phyloP scores from a whole-genome alignment of 2,888 invertebrate genomes.

The Apoda limacodes region DNA sequence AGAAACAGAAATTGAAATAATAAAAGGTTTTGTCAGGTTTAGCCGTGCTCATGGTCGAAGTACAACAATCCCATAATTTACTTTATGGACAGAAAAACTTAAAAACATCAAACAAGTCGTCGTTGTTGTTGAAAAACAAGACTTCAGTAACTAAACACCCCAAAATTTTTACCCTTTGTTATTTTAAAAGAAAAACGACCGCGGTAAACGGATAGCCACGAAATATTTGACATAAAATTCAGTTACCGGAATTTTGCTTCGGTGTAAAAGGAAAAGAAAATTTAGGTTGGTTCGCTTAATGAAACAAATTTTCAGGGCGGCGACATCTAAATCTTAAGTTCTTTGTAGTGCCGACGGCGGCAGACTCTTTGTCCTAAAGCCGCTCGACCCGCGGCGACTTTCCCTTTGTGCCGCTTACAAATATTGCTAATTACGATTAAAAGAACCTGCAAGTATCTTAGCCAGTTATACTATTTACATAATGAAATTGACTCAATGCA shows the following conservation, averaged over 20 bases:
- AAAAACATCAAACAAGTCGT: neutral
- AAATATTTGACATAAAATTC: conserved; percentile 40
- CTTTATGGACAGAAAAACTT: neutral
- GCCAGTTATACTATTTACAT: too few species aligned
- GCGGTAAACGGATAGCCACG: conserved; percentile 41
- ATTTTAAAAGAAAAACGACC: conserved; percentile 35
- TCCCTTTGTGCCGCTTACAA: conserved; percentile 53
- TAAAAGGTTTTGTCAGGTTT: too few species aligned
- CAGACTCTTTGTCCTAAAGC: conserved; percentile 47
- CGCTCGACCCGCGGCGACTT: conserved; percentile 38
- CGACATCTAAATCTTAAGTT: conserved; percentile 60
- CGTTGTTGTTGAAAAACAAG: conserved; percentile 10
- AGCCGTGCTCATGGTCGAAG: too few species aligned
- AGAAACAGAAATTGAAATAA: too few species aligned
- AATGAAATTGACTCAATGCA: too few species aligned
- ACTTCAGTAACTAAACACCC: conserved; percentile 33
- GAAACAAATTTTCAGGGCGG: conserved; percentile 63
- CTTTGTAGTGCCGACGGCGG: conserved; percentile 52
- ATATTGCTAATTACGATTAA: conserved; percentile 62
- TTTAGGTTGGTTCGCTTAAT: conserved; percentile 51
- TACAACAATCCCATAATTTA: too few species aligned
- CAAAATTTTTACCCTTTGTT: conserved; percentile 36
- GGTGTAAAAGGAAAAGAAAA: conserved; percentile 47
- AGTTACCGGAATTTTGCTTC: conserved; percentile 37
- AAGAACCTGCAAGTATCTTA: too few species aligned